These are phyloP conservation scores for Brenthis ino DNA, from an alignment of 2,888 invertebrate genomes.

Conservation along the genomic window DNA sequence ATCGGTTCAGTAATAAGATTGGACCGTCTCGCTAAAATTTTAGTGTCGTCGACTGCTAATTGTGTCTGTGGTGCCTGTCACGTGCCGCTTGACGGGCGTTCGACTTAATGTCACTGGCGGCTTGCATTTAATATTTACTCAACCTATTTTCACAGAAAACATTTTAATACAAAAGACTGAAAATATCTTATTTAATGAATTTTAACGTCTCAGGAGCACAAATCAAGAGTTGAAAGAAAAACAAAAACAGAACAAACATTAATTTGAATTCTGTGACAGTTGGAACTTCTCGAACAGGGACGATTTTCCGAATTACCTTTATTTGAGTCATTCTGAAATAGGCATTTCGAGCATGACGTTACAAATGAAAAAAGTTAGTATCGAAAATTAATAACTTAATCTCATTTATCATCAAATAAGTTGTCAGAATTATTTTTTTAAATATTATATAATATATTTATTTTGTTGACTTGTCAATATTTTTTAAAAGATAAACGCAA, in stretches of 20 bases:
- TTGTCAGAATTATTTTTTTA: constrained; percentile 1
- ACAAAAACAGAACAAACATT: constrained; percentile 78
- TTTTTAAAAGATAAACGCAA: neutral
- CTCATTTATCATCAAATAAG: constrained; percentile 79
- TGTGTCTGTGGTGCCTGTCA: constrained; percentile 66
- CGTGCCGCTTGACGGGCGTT: constrained; percentile 40
- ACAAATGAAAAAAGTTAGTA: constrained; percentile 81
- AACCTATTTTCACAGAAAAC: constrained; percentile 1
- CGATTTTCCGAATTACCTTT: constrained; percentile 77
- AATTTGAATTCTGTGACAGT: constrained; percentile 79
- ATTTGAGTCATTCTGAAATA: constrained; percentile 71
- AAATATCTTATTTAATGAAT: constrained; percentile 54
- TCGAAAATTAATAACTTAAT: constrained; percentile 78
- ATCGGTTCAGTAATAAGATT: constrained; percentile 81
- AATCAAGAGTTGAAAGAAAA: constrained; percentile 71
- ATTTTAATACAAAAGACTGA: constrained; percentile 34
- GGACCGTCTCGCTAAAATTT: constrained; percentile 80
- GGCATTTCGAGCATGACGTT: constrained; percentile 76
- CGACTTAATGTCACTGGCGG: constrained; percentile 15
- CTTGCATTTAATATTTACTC: constrained; percentile 17
- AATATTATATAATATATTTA: neutral
- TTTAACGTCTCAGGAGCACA: constrained; percentile 57
- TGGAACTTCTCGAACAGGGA: constrained; percentile 74
- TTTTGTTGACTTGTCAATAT: neutral
- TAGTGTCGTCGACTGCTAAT: constrained; percentile 79